Evolutionary conservation across 2,797 vertebrate species (phyloP).

Genomic region (Bovichtus variegatus): DNA sequence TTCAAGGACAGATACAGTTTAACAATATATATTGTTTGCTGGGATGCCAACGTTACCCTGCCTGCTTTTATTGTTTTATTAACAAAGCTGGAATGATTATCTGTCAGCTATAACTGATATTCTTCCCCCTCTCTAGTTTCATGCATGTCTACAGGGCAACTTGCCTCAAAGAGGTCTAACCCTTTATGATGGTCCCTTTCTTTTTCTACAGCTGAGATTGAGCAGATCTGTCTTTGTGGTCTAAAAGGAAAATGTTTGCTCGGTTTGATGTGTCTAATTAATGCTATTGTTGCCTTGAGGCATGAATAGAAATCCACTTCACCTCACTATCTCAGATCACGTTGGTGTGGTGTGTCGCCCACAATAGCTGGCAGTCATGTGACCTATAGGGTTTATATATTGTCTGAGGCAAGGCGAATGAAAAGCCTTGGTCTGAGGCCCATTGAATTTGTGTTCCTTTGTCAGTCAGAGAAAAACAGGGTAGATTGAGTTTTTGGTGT

Average conservation of each 20-base stretch:
- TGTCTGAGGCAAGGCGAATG: constrained; percentile 63
- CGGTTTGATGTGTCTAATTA: constrained; percentile 68
- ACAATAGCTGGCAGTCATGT: constrained; percentile 69
- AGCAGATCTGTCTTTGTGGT: constrained; percentile 34
- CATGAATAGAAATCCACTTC: constrained; percentile 71
- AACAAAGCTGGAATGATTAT: constrained; percentile 29
- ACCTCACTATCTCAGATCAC: constrained; percentile 68
- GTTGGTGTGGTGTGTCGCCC: constrained; percentile 48
- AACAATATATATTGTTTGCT: neutral
- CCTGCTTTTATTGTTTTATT: constrained; percentile 17
- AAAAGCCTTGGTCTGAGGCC: constrained; percentile 67
- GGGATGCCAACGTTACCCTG: neutral
- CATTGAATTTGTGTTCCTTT: constrained; percentile 81
- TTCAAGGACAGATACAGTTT: constrained; percentile 10
- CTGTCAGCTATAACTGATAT: constrained; percentile 8
- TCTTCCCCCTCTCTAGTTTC: neutral
- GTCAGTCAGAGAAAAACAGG: constrained; percentile 74
- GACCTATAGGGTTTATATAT: constrained; percentile 72
- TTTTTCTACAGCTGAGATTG: constrained; percentile 31
- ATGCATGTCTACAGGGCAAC: constrained; percentile 10
- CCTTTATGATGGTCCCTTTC: constrained; percentile 22
- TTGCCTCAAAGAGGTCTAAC: constrained; percentile 28
- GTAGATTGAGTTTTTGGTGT: constrained; percentile 81
- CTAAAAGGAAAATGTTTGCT: constrained; percentile 59
- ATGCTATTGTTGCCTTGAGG: constrained; percentile 60